These are phyloP conservation scores for Malurus melanocephalus DNA, from an alignment of 2,113 vertebrate genomes.

Conservation along the genomic window DNA sequence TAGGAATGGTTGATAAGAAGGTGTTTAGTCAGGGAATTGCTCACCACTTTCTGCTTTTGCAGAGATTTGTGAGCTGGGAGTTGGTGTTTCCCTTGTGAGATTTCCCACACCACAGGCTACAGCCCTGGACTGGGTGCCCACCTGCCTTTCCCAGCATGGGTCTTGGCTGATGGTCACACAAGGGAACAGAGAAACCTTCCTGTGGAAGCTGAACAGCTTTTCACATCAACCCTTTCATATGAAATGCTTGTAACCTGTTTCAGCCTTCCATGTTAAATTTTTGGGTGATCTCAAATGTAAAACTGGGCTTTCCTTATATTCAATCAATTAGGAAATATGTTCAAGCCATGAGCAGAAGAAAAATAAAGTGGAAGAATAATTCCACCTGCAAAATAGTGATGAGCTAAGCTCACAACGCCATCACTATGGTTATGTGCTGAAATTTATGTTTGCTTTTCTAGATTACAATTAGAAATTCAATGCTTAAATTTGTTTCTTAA, in stretches of 20 bases:
- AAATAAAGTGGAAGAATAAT: not conserved
- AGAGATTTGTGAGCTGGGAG: not conserved
- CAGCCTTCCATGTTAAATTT: not conserved
- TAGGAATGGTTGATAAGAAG: not conserved
- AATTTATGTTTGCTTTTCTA: not conserved
- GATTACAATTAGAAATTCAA: not conserved
- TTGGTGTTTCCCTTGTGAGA: not conserved
- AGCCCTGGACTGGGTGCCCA: not conserved
- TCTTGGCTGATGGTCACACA: not conserved
- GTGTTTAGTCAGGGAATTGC: conserved; percentile 16
- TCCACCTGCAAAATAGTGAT: not conserved
- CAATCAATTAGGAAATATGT: not conserved
- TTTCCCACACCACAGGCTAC: not conserved
- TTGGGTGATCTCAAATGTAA: not conserved
- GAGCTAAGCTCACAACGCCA: not conserved
- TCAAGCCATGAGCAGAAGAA: not conserved
- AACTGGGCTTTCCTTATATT: not conserved
- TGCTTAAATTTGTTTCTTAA: not conserved
- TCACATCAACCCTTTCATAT: not conserved
- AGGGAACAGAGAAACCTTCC: not conserved
- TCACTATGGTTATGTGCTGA: not conserved
- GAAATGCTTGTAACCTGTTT: not conserved
- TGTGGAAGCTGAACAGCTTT: not conserved
- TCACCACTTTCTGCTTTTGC: not conserved
- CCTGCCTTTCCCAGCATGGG: not conserved